Conservation (phyloP, 1,140 invertebrate genomes). For the Lucilia sericata region DNA sequence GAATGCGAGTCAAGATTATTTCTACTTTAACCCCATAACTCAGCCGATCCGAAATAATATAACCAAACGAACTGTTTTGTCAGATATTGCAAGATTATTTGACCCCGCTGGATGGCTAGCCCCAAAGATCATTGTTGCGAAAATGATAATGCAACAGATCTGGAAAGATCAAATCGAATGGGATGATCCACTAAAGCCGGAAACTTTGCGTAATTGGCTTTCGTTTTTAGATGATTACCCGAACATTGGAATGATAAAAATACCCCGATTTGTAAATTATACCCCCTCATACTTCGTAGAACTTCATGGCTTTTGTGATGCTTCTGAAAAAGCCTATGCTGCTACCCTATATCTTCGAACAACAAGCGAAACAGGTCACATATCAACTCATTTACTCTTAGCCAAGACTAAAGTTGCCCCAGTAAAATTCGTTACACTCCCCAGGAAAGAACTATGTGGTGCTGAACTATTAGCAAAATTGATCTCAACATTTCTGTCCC, state of each 20-base stretch:
- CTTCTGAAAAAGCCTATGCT: too few species aligned
- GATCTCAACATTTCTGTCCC: neutral
- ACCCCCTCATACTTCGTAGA: too few species aligned
- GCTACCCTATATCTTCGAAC: too few species aligned
- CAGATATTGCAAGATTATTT: neutral
- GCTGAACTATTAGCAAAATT: neutral
- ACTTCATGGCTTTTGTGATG: too few species aligned
- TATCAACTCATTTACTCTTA: too few species aligned
- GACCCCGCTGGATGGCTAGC: neutral
- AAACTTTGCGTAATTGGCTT: neutral
- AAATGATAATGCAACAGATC: conserved; percentile 10
- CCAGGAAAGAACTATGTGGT: too few species aligned
- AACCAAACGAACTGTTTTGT: neutral
- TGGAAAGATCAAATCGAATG: conserved; percentile 14
- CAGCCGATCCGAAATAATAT: neutral
- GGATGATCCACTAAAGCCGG: neutral
- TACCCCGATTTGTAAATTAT: too few species aligned
- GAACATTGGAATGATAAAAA: neutral
- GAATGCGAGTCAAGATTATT: too few species aligned
- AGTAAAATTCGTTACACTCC: too few species aligned
- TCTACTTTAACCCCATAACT: too few species aligned
- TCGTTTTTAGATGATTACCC: neutral
- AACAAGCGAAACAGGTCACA: too few species aligned
- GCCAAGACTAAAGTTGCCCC: too few species aligned
- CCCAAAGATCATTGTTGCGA: neutral